phyloP scores from a whole-genome alignment of 2,797 vertebrate genomes.

The Austrolebias charrua region DNA sequence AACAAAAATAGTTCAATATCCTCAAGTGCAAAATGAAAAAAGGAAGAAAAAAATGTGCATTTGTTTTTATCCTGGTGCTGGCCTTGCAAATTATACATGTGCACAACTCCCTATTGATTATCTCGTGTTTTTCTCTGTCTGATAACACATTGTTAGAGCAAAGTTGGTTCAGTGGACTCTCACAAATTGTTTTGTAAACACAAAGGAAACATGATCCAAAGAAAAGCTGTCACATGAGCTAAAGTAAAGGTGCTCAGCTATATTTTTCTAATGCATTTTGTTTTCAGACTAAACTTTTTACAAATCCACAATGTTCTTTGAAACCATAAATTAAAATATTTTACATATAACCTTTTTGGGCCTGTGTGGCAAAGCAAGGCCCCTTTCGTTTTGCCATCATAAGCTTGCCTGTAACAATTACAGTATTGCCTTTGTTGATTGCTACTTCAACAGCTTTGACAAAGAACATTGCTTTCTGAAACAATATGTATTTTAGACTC shows the following conservation, averaged over 20 bases:
- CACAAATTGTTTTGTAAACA: conserved; percentile 74
- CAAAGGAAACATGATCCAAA: conserved; percentile 40
- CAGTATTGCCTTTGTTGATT: conserved; percentile 34
- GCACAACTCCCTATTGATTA: conserved; percentile 75
- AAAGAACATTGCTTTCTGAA: conserved; percentile 45
- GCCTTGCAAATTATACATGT: conserved; percentile 78
- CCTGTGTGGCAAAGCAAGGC: conserved; percentile 29
- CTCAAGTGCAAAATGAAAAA: conserved; percentile 62
- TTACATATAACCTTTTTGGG: conserved; percentile 34
- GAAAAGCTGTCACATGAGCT: conserved; percentile 56
- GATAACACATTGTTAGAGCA: conserved; percentile 72
- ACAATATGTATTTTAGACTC: conserved; percentile 60
- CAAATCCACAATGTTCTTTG: background rate
- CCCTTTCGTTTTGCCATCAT: conserved; percentile 27
- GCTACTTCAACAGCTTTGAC: conserved; percentile 45
- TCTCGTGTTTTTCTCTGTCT: conserved; percentile 76
- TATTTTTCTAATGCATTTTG: conserved; percentile 41
- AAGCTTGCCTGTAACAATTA: conserved; percentile 32
- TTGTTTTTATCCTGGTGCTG: conserved; percentile 73
- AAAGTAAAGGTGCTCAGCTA: conserved; percentile 42
- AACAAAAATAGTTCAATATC: conserved; percentile 71
- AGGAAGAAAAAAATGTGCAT: conserved; percentile 61
- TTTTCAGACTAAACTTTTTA: conserved; percentile 3
- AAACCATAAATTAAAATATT: conserved; percentile 31
- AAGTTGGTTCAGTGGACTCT: conserved; percentile 64